Conservation (phyloP, 2,888 invertebrate species). For the Clunio marinus region DNA sequence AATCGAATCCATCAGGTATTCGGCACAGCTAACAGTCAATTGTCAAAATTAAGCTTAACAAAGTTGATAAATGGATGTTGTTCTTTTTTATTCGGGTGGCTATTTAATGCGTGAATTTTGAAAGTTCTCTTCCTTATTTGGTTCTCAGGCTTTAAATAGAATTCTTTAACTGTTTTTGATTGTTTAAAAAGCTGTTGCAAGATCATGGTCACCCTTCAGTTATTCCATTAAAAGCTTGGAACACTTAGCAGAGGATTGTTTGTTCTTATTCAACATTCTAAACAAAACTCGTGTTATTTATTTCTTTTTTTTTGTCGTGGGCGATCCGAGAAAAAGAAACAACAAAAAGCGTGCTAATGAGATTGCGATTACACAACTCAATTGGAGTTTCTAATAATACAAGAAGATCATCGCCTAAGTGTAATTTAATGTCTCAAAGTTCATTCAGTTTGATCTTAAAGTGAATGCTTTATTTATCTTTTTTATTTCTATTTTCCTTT, state of each 20-base stretch:
- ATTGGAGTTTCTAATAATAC: neutral
- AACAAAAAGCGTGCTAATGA: conserved; percentile 17
- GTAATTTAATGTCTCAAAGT: conserved; percentile 19
- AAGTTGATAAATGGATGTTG: neutral
- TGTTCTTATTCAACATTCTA: no score
- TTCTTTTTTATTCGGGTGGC: neutral
- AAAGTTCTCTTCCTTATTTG: no score
- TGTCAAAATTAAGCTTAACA: conserved; percentile 9
- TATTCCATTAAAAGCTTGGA: no score
- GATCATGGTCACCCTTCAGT: no score
- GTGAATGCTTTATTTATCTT: conserved; percentile 3
- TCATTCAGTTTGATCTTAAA: conserved; percentile 16
- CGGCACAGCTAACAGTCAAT: conserved; percentile 31
- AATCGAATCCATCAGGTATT: conserved; percentile 17
- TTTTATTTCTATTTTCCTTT: conserved; percentile 12
- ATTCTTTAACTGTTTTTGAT: no score
- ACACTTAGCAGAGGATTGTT: no score
- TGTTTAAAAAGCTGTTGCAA: no score
- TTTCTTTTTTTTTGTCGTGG: no score
- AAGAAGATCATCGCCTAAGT: neutral
- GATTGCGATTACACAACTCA: conserved; percentile 19
- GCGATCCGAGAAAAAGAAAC: neutral
- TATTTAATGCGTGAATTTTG: neutral
- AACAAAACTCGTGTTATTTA: no score
- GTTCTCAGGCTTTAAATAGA: no score